Evolutionary conservation across 2,113 vertebrate genomes (phyloP).

Genomic region (Atlantisia rogersi): DNA sequence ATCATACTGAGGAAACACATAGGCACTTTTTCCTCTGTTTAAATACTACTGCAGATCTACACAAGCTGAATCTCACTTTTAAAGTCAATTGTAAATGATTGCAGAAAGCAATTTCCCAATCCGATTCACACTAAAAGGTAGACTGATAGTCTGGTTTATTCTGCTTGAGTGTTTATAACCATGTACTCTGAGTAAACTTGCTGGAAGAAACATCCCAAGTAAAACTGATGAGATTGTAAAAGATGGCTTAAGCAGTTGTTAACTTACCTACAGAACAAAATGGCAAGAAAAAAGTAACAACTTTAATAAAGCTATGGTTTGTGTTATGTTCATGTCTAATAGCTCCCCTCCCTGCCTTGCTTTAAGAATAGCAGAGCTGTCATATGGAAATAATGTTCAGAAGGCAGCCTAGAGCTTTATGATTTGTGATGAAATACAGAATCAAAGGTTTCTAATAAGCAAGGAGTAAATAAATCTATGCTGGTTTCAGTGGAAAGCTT

Average conservation of each 20-base stretch:
- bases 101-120: neutral
- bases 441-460: neutral
- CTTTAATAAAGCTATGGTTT: neutral
- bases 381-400: neutral
- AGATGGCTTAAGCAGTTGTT: neutral
- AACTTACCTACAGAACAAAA: neutral
- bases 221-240: neutral
- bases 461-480: neutral
- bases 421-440: neutral
- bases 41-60: neutral
- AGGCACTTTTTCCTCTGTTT: neutral
- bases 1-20: neutral
- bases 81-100: neutral
- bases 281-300: neutral
- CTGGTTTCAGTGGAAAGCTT: neutral
- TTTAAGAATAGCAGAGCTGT: neutral
- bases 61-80: neutral
- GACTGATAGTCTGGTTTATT: neutral
- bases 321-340: neutral
- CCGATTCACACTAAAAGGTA: neutral
- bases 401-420: neutral
- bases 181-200: neutral
- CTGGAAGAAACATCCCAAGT: neutral
- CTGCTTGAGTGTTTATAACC: neutral
- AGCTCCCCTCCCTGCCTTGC: no score